Percentiles rank a stretch among this genome's conserved stretches.
Evolutionary conservation across 1,140 invertebrate genomes (phyloP).

Genomic region (Drosophila ogumai): DNA sequence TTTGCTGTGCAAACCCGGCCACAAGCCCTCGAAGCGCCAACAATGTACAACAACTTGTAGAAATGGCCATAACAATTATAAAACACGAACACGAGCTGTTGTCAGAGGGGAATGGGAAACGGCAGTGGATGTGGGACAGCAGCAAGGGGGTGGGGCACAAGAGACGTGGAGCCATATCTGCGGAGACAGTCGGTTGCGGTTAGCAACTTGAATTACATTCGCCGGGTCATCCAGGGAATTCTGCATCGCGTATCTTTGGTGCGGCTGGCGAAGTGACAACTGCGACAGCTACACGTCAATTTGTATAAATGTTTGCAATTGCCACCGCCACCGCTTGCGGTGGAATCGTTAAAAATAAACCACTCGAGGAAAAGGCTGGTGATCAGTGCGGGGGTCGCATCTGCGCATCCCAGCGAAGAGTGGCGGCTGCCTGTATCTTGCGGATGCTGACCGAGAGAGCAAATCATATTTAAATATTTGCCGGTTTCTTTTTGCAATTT

Average conservation of each 20-base stretch:
- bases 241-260: slow-evolving; percentile 40
- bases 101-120: not conserved
- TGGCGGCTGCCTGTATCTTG: slow-evolving; percentile 1
- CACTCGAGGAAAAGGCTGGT: slow-evolving; percentile 8
- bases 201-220: slow-evolving; percentile 65
- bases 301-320: slow-evolving; percentile 71
- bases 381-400: slow-evolving; percentile 30
- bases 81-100: slow-evolving; percentile 53
- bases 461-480: slow-evolving; percentile 70
- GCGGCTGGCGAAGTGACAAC: slow-evolving; percentile 61
- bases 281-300: slow-evolving; percentile 66
- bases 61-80: slow-evolving; percentile 65
- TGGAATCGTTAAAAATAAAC: slow-evolving; percentile 62
- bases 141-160: not conserved
- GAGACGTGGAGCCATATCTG: slow-evolving; percentile 13
- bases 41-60: slow-evolving; percentile 55
- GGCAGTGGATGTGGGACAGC: not conserved
- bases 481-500: slow-evolving; percentile 34
- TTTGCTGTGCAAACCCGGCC: slow-evolving; percentile 8
- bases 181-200: slow-evolving; percentile 58
- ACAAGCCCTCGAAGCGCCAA: slow-evolving; percentile 30
- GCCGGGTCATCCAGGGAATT: slow-evolving; percentile 31
- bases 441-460: slow-evolving; percentile 13
- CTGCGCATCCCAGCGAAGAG: not conserved
- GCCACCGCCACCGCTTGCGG: slow-evolving; percentile 49